A percentile compares a stretch with the other conserved stretches of the same genome.
phyloP scores from a whole-genome alignment of 1,140 invertebrate genomes.

The Neotoxoptera formosana region DNA sequence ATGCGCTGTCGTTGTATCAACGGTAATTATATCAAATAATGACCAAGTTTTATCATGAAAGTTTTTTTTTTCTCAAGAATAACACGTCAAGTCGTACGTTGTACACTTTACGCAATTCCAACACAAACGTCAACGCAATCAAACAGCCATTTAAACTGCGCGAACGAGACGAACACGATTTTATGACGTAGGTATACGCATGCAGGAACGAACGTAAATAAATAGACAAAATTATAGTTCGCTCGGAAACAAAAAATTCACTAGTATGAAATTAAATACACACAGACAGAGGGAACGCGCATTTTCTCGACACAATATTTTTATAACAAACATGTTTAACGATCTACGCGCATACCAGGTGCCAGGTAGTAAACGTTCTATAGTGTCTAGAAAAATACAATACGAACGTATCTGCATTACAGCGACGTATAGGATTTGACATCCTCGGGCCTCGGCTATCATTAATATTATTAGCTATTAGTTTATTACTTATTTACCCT shows the following conservation, averaged over 20 bases:
- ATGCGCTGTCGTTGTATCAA: constrained; percentile 23
- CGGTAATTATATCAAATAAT: constrained; percentile 15
- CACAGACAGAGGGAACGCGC: background rate
- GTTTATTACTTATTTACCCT: background rate
- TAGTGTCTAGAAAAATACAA: background rate
- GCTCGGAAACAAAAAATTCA: background rate
- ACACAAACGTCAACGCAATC: constrained; percentile 7
- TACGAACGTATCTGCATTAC: background rate
- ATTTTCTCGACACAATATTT: background rate
- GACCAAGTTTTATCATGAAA: background rate
- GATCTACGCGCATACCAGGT: background rate
- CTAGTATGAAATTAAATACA: background rate
- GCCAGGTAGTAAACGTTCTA: background rate
- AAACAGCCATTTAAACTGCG: background rate
- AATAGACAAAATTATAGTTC: background rate
- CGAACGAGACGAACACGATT: background rate
- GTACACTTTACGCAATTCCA: background rate
- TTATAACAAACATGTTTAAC: background rate
- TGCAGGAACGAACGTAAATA: background rate
- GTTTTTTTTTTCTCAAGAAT: constrained; percentile 14
- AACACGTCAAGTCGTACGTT: background rate
- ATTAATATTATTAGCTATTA: background rate
- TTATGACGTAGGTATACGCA: background rate
- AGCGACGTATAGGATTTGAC: background rate
- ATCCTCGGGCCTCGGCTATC: background rate